Conservation (phyloP, 2,113 vertebrate genomes). For the Apodemus sylvaticus region DNA sequence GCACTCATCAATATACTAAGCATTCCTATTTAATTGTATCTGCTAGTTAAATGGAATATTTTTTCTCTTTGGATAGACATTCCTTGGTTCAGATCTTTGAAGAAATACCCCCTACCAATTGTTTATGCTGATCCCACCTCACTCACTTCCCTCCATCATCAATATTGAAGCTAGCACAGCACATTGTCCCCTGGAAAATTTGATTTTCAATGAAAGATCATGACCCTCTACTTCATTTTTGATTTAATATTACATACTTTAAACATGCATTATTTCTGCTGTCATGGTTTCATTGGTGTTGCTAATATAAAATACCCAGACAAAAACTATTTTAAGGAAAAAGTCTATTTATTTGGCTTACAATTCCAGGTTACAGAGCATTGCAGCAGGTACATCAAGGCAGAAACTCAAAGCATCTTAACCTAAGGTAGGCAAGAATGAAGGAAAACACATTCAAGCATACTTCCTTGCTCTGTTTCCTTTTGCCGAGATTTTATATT, state of each 20-base stretch:
- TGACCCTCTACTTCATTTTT: not conserved
- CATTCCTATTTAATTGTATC: not conserved
- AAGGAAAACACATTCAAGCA: too few relatives aligned
- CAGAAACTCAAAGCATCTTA: not conserved
- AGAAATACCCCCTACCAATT: not conserved
- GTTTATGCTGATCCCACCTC: too few relatives aligned
- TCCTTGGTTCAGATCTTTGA: not conserved
- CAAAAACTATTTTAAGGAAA: not conserved
- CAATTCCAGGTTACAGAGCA: not conserved
- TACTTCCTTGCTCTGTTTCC: not conserved
- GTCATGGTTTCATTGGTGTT: not conserved
- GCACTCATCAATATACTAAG: not conserved
- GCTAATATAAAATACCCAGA: not conserved
- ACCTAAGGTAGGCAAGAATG: fast-evolving
- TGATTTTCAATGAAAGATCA: not conserved
- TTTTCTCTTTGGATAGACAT: not conserved
- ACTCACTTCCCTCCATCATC: not conserved
- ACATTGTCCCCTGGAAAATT: not conserved
- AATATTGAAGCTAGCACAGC: not conserved
- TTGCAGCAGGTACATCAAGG: too few relatives aligned
- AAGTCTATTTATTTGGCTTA: not conserved
- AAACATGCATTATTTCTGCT: not conserved
- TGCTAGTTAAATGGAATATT: not conserved
- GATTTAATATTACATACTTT: not conserved
- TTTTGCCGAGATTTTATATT: not conserved